Percentiles rank a stretch among this genome's conserved stretches.
Evolutionary conservation across 2,113 vertebrate genomes (phyloP).

Genomic region (Porphyrio hochstetteri): DNA sequence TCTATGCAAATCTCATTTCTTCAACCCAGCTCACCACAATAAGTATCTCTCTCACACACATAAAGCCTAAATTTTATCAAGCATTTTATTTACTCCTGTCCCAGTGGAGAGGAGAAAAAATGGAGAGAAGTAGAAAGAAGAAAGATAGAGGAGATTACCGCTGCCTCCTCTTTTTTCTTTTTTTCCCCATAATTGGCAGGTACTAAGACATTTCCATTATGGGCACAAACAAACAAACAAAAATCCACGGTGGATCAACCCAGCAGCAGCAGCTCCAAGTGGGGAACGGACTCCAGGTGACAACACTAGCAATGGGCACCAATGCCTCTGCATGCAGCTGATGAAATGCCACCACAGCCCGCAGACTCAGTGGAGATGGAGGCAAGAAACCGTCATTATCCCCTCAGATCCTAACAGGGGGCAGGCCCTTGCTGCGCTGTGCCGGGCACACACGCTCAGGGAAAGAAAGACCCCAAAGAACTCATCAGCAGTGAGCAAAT

Average conservation of each 20-base stretch:
- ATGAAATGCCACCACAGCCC: neutral
- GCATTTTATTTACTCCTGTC: constrained; percentile 67
- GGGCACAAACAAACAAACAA: neutral
- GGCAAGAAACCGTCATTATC: neutral
- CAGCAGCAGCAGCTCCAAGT: constrained; percentile 1
- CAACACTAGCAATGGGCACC: neutral
- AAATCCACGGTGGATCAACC: neutral
- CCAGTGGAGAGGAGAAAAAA: neutral
- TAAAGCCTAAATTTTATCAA: constrained; percentile 67
- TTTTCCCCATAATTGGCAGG: constrained; percentile 14
- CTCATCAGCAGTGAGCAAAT: neutral
- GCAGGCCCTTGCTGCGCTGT: neutral
- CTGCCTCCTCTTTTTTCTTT: neutral
- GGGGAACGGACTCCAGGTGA: neutral
- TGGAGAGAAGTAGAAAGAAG: neutral
- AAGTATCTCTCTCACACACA: constrained; percentile 37
- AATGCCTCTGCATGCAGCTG: neutral
- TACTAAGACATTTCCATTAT: constrained; percentile 45
- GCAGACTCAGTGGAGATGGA: neutral
- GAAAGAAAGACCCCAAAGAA: constrained; percentile 38
- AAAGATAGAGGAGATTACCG: neutral
- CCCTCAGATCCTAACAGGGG: neutral
- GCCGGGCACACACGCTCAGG: neutral
- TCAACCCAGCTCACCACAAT: constrained; percentile 55
- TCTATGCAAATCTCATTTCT: constrained; percentile 68